Conservation (phyloP, 2,113 vertebrate species). For the Archilochus colubris region DNA sequence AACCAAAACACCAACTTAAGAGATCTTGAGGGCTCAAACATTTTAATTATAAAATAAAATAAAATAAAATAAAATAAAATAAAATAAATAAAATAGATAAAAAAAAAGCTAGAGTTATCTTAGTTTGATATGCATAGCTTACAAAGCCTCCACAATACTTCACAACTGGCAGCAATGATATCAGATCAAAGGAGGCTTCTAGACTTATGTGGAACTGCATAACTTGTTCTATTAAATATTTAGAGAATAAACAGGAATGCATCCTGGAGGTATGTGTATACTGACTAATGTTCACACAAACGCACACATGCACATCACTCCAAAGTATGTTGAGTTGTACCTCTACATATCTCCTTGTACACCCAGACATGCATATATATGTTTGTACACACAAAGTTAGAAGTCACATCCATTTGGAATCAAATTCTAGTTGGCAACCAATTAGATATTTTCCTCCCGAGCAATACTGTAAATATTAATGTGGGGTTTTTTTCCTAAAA, state of each 20-base stretch:
- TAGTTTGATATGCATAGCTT: neutral
- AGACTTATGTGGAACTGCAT: neutral
- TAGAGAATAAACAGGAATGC: neutral
- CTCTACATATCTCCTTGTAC: fast-evolving
- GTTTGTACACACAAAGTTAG: neutral
- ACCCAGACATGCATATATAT: neutral
- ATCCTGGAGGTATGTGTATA: neutral
- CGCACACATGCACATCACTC: neutral
- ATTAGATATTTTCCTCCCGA: neutral
- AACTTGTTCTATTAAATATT: neutral
- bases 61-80: too few relatives aligned
- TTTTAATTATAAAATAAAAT: too few relatives aligned
- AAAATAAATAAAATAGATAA: too few relatives aligned
- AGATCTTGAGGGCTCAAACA: neutral
- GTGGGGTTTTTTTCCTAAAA: neutral
- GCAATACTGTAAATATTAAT: conserved; percentile 22
- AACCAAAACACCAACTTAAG: conserved; percentile 14
- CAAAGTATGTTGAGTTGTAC: neutral
- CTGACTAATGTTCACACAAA: neutral
- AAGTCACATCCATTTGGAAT: neutral
- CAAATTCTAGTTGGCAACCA: conserved; percentile 3
- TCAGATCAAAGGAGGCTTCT: conserved; percentile 39
- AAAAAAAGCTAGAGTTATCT: neutral
- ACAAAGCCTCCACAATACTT: neutral
- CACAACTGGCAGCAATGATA: neutral